These are phyloP conservation scores for Catocala fraxini DNA, from an alignment of 2,888 invertebrate species.

Conservation along the genomic window DNA sequence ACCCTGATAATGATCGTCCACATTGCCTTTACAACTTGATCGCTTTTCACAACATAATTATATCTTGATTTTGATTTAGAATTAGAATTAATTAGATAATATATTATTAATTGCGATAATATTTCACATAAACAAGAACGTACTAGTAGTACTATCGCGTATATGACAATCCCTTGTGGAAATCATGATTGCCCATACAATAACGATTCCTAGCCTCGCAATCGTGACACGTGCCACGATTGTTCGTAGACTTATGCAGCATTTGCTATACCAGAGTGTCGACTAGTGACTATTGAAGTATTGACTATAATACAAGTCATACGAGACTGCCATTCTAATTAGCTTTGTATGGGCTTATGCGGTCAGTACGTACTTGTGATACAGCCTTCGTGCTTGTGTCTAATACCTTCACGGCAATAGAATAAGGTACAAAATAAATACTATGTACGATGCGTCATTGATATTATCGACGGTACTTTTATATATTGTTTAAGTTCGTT, in stretches of 20 bases:
- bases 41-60: no score
- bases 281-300: constrained; percentile 55
- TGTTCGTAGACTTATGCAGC: constrained; percentile 42
- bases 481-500: not conserved
- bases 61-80: no score
- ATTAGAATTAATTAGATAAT: no score
- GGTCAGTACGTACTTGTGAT: constrained; percentile 47
- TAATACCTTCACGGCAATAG: constrained; percentile 32
- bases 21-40: no score
- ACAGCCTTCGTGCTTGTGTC: constrained; percentile 34
- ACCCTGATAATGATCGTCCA: no score
- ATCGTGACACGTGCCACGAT: constrained; percentile 69
- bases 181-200: constrained; percentile 29
- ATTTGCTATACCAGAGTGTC: constrained; percentile 52
- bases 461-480: not conserved
- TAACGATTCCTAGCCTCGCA: constrained; percentile 48
- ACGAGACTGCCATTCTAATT: constrained; percentile 76
- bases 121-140: not conserved
- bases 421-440: constrained; percentile 26
- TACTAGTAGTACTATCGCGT: not conserved
- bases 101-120: no score
- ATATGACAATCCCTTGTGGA: constrained; percentile 16
- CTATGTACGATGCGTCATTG: not conserved
- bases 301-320: constrained; percentile 61
- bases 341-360: constrained; percentile 63